Conservation (phyloP, 2,113 vertebrate species). For the Mustelus asterias region DNA sequence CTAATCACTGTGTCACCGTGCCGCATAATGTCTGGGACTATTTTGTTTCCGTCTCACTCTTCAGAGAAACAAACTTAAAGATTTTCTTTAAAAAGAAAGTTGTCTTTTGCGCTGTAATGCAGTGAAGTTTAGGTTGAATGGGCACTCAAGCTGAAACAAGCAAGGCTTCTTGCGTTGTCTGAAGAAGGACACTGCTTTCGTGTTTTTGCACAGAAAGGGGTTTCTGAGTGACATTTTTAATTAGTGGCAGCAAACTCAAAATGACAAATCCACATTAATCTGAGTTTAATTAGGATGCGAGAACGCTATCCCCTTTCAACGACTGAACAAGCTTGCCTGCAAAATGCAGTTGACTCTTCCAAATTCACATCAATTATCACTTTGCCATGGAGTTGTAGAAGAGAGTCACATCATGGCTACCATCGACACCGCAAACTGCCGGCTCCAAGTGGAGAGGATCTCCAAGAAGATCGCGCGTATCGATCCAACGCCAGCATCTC, state of each 20-base stretch:
- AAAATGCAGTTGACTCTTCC: background rate
- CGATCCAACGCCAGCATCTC: too few species aligned
- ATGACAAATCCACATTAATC: background rate
- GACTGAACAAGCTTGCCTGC: background rate
- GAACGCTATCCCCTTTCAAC: background rate
- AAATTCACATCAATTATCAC: background rate
- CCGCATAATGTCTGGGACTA: background rate
- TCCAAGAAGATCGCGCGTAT: too few species aligned
- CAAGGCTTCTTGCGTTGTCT: background rate
- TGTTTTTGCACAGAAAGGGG: background rate
- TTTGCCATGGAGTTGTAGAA: background rate
- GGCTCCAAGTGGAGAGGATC: too few species aligned
- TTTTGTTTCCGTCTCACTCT: background rate
- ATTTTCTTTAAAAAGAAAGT: background rate
- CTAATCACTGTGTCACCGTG: too few species aligned
- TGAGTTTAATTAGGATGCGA: background rate
- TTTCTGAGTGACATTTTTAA: slow-evolving; percentile 9
- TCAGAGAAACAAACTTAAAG: background rate
- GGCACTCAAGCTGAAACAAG: background rate
- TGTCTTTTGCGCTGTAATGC: background rate
- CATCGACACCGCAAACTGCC: too few species aligned
- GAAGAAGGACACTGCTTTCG: background rate
- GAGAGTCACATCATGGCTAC: too few species aligned
- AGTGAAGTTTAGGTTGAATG: background rate
- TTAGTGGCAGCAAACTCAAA: background rate